A percentile compares a stretch with the other conserved stretches of the same genome.
These are phyloP conservation scores for Chorisops tibialis DNA, from an alignment of 2,888 invertebrate species.

Conservation along the genomic window DNA sequence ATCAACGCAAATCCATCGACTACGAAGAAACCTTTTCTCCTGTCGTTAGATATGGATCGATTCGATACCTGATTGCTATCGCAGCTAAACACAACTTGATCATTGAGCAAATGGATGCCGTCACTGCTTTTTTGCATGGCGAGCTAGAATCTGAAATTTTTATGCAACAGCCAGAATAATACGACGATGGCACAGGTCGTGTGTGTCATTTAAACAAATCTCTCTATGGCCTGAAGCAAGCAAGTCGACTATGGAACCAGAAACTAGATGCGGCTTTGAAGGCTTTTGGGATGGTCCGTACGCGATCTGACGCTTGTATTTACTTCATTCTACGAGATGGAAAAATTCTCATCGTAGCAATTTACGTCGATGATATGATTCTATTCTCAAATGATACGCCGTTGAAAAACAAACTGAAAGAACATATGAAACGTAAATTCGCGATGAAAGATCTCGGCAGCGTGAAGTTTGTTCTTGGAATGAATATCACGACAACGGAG, in stretches of 20 bases:
- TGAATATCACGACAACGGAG: too few species aligned
- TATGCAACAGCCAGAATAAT: constrained; percentile 31
- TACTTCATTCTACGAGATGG: constrained; percentile 9
- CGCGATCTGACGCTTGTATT: too few species aligned
- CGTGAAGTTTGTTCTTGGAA: too few species aligned
- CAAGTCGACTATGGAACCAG: too few species aligned
- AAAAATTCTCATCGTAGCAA: constrained; percentile 22
- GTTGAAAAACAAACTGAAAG: constrained; percentile 5
- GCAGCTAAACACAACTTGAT: constrained; percentile 14
- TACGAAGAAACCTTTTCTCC: constrained; percentile 33
- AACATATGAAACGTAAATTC: not conserved
- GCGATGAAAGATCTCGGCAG: not conserved
- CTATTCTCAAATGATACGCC: constrained; percentile 14
- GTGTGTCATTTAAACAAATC: constrained; percentile 32
- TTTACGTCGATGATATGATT: constrained; percentile 29
- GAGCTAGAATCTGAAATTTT: constrained; percentile 28
- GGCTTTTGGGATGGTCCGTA: too few species aligned
- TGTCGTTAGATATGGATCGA: constrained; percentile 26
- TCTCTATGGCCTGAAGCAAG: constrained; percentile 36
- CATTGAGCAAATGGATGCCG: constrained; percentile 32
- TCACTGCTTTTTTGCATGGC: constrained; percentile 18
- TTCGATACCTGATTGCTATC: constrained; percentile 11
- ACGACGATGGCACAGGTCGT: constrained; percentile 26
- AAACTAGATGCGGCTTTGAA: too few species aligned
- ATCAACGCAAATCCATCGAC: constrained; percentile 28